Conservation (phyloP, 2,888 invertebrate species). For the Campoplex nolae region DNA sequence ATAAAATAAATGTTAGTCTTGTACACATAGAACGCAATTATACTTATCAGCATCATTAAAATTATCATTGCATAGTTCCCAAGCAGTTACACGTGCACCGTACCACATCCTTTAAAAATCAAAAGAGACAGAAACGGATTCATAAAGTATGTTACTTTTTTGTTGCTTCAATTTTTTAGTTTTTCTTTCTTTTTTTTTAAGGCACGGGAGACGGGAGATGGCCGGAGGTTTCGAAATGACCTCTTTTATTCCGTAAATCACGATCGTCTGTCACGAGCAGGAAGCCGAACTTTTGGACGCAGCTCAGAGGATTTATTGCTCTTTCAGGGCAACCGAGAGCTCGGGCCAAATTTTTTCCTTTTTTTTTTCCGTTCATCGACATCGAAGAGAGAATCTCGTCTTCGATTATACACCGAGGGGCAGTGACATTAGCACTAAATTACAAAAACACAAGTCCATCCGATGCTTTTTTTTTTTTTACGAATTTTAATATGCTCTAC, state of each 20-base stretch:
- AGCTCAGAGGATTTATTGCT: slow-evolving; percentile 63
- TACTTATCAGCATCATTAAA: neutral
- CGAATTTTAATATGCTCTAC: neutral
- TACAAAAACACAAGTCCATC: slow-evolving; percentile 33
- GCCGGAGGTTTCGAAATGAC: slow-evolving; percentile 52
- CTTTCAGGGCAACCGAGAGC: slow-evolving; percentile 41
- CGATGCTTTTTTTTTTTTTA: neutral
- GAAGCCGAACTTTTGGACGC: slow-evolving; percentile 64
- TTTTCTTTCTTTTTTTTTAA: slow-evolving; percentile 25
- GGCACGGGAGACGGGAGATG: slow-evolving; percentile 25
- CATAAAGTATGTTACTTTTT: neutral
- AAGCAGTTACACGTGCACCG: neutral
- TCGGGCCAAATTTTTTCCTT: slow-evolving; percentile 49
- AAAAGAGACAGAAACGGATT: neutral
- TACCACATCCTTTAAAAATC: neutral
- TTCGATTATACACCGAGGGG: slow-evolving; percentile 52
- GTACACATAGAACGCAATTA: neutral
- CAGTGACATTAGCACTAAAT: slow-evolving; percentile 47
- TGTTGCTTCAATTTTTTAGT: neutral
- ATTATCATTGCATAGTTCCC: neutral
- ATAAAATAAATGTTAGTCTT: neutral
- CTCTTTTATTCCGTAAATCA: slow-evolving; percentile 67
- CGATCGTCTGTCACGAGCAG: slow-evolving; percentile 65
- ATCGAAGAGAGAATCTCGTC: slow-evolving; percentile 36
- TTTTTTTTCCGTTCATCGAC: slow-evolving; percentile 45